phyloP scores from a whole-genome alignment of 2,113 vertebrate genomes.

The Paracanthobrama guichenoti region DNA sequence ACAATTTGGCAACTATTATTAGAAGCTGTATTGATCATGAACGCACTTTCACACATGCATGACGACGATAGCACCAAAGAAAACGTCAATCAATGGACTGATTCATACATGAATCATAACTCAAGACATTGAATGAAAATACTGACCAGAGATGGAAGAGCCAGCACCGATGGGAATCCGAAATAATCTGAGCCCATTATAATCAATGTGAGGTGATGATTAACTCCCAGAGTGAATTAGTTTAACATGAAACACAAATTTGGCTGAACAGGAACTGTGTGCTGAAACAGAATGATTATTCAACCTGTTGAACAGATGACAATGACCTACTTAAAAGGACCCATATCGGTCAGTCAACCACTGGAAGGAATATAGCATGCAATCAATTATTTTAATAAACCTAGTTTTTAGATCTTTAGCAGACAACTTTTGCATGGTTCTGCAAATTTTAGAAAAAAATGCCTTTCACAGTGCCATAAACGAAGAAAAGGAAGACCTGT shows the following conservation, averaged over 20 bases:
- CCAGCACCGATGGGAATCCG: background rate
- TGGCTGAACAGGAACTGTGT: background rate
- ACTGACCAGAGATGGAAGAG: background rate
- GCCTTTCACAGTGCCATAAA: background rate
- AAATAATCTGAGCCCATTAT: background rate
- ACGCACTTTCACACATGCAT: constrained; percentile 6
- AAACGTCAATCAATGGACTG: constrained; percentile 17
- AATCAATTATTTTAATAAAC: background rate
- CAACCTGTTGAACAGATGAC: background rate
- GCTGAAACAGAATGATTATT: background rate
- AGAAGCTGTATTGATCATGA: constrained; percentile 3
- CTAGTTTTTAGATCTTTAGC: too few relatives aligned
- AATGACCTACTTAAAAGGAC: background rate
- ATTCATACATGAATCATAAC: constrained; percentile 32
- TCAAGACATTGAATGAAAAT: constrained; percentile 4
- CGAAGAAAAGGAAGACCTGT: background rate
- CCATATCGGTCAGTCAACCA: background rate
- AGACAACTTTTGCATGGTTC: background rate
- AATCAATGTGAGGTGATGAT: constrained; percentile 11
- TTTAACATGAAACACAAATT: constrained; percentile 20
- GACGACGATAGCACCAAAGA: background rate
- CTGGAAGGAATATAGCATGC: background rate
- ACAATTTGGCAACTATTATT: background rate
- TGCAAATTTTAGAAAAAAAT: background rate
- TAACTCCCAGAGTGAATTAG: constrained; percentile 10